These are phyloP conservation scores for Syrista parreyssii DNA, from an alignment of 2,888 invertebrate genomes.

Conservation along the genomic window DNA sequence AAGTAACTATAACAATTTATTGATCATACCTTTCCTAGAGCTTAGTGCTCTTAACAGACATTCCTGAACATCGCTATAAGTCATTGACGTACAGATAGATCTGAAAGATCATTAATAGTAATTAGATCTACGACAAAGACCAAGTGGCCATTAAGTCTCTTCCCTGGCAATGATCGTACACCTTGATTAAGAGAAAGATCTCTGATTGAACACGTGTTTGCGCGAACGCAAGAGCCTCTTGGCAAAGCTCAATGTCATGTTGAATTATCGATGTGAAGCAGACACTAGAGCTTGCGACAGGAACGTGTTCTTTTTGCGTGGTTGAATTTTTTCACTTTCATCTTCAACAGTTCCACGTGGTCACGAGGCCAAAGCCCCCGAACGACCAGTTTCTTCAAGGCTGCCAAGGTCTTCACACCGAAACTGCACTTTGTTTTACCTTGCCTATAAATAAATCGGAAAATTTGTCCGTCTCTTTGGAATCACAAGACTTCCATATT, in stretches of 20 bases:
- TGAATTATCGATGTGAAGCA: neutral
- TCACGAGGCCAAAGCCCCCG: slow-evolving; percentile 35
- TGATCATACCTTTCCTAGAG: neutral
- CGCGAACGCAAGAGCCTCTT: neutral
- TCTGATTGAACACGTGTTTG: neutral
- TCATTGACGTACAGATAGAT: neutral
- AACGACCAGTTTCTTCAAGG: slow-evolving; percentile 32
- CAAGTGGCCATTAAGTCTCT: neutral
- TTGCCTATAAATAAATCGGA: slow-evolving; percentile 1
- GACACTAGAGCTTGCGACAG: neutral
- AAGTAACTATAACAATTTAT: neutral
- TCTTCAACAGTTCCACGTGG: slow-evolving; percentile 24
- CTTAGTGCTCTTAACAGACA: neutral
- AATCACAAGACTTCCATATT: neutral
- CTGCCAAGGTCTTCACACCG: slow-evolving; percentile 41
- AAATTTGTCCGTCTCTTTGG: neutral
- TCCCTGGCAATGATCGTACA: neutral
- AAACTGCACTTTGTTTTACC: neutral
- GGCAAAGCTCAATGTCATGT: neutral
- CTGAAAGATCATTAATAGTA: neutral
- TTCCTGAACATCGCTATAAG: neutral
- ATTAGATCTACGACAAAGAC: neutral
- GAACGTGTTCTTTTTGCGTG: neutral
- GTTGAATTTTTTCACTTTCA: neutral
- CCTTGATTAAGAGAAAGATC: neutral